Base-by-base conservation (phyloP, 1,140 invertebrate genomes). In the Cardiocondyla obscurior region DNA sequence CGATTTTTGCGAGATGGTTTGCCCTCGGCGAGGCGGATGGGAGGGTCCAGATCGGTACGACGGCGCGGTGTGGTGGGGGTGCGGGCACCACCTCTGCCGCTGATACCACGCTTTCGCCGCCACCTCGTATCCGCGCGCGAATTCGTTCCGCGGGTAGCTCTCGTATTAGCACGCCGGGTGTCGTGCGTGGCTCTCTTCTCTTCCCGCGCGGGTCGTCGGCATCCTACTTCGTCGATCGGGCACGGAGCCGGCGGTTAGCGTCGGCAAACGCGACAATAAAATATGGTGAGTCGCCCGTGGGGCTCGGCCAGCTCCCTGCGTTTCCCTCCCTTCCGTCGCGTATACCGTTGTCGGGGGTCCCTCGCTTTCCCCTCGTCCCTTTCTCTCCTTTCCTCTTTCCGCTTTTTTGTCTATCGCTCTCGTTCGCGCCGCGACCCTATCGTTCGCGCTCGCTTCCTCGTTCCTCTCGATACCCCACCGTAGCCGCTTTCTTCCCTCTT, bases 1-100 rank as follows among this genome's bases (percentile, higher is more conserved):
- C 91, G 93, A 95, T 95, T 95, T 95, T 95, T 95, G 94, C 94
- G 93, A 93, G 93, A 91, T 91, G 91, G 87, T 90, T 90, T 89
- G 89, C 86, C 90, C 90, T 88, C 89, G 88, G 89, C 88, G 83
- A 90, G 90, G 90, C 91, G 91, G 91, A 91, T 94, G 94, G 94
- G 94, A 93, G 86, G 86, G 86, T 87, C 86, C 86, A 88, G 85
- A 85, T 88, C 88, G 89, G 88, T 89, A 88, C 88, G 91, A 86
- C 89, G 88, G 88, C 84, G 81, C 62, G 65, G 36, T 67, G 12
- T 90, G 88, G 89, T 86, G 87, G 86, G 86, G 85, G 90, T 57
- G 82, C 83, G 72, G 89, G 88, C 90, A 85, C 91, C 92, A 92
- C 92, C 90, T 91, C 91, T 88, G 86, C 84, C 87, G 76, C 62